Base-by-base conservation (phyloP, 2,113 vertebrate genomes). In the Eupsittula cactorum region DNA sequence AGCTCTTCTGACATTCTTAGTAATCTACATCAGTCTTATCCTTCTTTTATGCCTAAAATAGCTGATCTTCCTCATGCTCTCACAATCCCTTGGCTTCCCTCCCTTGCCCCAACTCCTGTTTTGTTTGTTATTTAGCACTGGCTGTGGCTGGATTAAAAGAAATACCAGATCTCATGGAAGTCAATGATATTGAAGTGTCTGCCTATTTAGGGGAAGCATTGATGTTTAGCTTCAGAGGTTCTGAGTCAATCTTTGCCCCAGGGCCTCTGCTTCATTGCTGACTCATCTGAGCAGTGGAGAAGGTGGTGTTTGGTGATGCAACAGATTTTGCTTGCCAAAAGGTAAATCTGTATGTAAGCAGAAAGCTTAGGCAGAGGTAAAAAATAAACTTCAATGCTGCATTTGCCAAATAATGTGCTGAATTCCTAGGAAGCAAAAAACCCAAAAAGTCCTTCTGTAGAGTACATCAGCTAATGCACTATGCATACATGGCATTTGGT, bases 161-260 rank as follows among this genome's bases (percentile, higher is more conserved):
- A 97, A 80, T 80, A 83, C 41, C 77, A 86, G 78, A 80, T 90
- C 87, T 93, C 83, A 70, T 85, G 73, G 67, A 90, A 94, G 86
- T 96, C 93, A 74, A 86, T 92, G 91, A 91, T 93, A 96, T 92
- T 89, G 97, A 97, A 82, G 63, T 67, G 69, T 69, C 77, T 96
- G 92, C 88, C 90, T 95, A 92, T 95, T 96, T 95, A 92, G 86
- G 93, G 86, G 97, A 81, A 96, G 84, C 92, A 91, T 95, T 68
- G 91, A 91, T 90, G 88, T 96, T 96, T 92, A 85, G 95, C 92
- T 95, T 82, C 96, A 84, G 92, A 68, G 93, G 53, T 76, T 97
- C 95, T 96, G 97, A 97, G 94, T 97, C 96, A 97, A 91, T 90
- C 93, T 92, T 92, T 96, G 91, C 95, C 97, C 92, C 78, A 41